These are phyloP conservation scores for Panagrolaimus sp. DNA, from an alignment of 1,140 invertebrate genomes.

Conservation along the genomic window DNA sequence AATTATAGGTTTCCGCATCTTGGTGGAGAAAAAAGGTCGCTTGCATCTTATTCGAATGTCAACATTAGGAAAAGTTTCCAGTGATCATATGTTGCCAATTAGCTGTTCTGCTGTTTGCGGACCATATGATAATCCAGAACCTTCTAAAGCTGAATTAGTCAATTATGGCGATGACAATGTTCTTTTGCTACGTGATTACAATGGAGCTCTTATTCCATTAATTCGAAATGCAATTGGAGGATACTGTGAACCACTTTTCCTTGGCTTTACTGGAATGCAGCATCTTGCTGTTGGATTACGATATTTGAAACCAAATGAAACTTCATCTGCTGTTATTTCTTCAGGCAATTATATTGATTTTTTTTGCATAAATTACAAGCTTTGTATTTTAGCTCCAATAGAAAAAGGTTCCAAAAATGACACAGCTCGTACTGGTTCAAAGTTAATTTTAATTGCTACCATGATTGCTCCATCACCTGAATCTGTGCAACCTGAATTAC, in stretches of 20 bases:
- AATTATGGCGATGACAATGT: slow-evolving; percentile 62
- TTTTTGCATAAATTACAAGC: not conserved
- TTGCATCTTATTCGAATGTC: slow-evolving; percentile 78
- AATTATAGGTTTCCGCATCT: slow-evolving; percentile 72
- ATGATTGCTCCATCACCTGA: slow-evolving; percentile 32
- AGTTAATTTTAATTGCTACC: slow-evolving; percentile 34
- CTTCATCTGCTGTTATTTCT: slow-evolving; percentile 54
- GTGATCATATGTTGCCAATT: slow-evolving; percentile 81
- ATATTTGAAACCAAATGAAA: slow-evolving; percentile 63
- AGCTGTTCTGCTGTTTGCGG: slow-evolving; percentile 75
- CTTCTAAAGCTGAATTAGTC: not conserved
- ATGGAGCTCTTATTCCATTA: slow-evolving; percentile 84
- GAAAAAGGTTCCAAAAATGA: not conserved
- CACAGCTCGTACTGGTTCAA: not conserved
- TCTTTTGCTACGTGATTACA: slow-evolving; percentile 82
- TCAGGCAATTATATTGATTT: slow-evolving; percentile 36
- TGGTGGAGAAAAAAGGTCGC: slow-evolving; percentile 71
- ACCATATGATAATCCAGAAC: slow-evolving; percentile 43
- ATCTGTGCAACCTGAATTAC: slow-evolving; percentile 27
- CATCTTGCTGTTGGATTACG: slow-evolving; percentile 76
- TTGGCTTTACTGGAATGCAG: slow-evolving; percentile 81
- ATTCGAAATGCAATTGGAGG: slow-evolving; percentile 82
- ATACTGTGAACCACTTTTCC: slow-evolving; percentile 82
- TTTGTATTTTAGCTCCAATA: not conserved
- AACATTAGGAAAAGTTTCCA: slow-evolving; percentile 75